These are phyloP conservation scores for Malurus melanocephalus DNA, from an alignment of 2,113 vertebrate species.

Conservation along the genomic window DNA sequence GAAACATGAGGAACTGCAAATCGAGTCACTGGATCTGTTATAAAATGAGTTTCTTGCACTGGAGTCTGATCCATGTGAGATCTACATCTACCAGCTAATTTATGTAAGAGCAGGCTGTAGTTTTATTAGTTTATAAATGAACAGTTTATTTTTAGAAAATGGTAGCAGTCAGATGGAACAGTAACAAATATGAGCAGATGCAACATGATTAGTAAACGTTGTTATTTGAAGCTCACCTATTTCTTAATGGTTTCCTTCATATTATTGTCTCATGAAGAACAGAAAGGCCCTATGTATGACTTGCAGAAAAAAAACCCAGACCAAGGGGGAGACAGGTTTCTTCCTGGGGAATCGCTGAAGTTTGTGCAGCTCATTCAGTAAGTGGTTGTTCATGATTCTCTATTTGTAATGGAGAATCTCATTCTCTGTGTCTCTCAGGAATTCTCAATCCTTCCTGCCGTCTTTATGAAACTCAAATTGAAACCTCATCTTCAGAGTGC, in stretches of 20 bases:
- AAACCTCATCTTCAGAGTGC: background rate
- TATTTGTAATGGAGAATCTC: accelerated
- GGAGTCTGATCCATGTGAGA: background rate
- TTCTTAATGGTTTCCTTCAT: background rate
- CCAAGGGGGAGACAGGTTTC: background rate
- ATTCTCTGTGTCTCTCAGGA: background rate
- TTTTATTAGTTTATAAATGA: background rate
- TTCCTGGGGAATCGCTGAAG: background rate
- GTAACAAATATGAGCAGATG: background rate
- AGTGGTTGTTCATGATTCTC: accelerated
- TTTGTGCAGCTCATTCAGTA: background rate
- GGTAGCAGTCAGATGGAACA: background rate
- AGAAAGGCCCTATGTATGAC: accelerated
- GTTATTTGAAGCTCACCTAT: background rate
- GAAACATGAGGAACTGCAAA: background rate
- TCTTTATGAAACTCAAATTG: background rate
- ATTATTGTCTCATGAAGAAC: background rate
- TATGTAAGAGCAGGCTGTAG: background rate
- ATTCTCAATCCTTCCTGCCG: background rate
- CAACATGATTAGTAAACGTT: background rate
- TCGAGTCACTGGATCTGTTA: background rate
- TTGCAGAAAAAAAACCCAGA: background rate
- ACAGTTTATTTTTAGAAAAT: background rate
- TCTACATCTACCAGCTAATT: background rate
- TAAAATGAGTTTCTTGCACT: background rate